These are phyloP conservation scores for Okapia johnstoni DNA, from an alignment of 2,113 vertebrate genomes.

Conservation along the genomic window DNA sequence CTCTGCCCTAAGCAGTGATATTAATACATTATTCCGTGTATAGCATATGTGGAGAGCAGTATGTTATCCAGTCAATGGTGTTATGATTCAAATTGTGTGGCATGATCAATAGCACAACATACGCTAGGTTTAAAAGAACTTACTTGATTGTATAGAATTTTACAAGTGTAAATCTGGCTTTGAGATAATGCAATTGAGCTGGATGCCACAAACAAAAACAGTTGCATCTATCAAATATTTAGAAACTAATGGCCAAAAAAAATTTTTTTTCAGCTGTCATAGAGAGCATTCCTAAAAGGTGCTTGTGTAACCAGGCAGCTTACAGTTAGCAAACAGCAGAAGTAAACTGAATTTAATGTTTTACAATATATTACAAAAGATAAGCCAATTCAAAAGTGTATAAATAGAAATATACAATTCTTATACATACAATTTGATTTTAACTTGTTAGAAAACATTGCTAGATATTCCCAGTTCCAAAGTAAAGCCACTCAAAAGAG, in stretches of 20 bases:
- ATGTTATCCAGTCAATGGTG: not conserved
- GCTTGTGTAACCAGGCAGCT: conserved; percentile 10
- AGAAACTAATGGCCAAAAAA: conserved; percentile 39
- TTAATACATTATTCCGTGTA: not conserved
- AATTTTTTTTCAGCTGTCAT: not conserved
- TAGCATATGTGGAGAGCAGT: not conserved
- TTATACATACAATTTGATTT: not conserved
- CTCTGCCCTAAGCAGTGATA: not conserved
- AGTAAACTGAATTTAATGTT: not conserved
- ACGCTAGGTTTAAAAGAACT: not conserved
- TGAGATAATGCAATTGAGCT: not conserved
- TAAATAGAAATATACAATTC: not conserved
- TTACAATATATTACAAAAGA: not conserved
- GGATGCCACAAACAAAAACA: conserved; percentile 7
- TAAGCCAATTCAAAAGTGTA: not conserved
- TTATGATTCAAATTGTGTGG: not conserved
- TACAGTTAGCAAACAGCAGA: not conserved
- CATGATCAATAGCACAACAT: not conserved
- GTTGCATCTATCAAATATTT: not conserved
- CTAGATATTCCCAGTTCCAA: not conserved
- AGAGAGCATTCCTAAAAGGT: not conserved
- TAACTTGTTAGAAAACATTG: not conserved
- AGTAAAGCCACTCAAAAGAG: not conserved
- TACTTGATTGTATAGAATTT: conserved; percentile 23
- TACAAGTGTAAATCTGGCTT: conserved; percentile 1